These are phyloP conservation scores for Chelonus formosanus DNA, from an alignment of 2,888 invertebrate genomes.

Conservation along the genomic window DNA sequence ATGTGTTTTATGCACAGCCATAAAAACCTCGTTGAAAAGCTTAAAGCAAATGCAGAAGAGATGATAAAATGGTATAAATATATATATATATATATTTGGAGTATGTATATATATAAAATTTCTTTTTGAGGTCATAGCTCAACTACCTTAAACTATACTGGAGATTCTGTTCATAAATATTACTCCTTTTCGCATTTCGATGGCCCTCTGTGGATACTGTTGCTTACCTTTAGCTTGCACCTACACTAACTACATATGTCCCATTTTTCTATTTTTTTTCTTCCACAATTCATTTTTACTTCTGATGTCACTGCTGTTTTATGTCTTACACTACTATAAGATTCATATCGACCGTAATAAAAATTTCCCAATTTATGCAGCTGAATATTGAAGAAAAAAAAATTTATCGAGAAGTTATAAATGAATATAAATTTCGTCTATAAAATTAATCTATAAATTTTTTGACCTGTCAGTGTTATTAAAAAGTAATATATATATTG, in stretches of 20 bases:
- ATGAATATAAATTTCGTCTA: neutral
- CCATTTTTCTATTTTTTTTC: neutral
- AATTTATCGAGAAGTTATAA: neutral
- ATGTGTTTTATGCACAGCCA: neutral
- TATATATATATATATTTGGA: constrained; percentile 16
- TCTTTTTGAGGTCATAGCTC: neutral
- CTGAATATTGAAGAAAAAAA: neutral
- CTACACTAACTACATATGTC: neutral
- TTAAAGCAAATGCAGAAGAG: constrained; percentile 14
- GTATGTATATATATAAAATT: neutral
- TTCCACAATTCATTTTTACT: constrained; percentile 12
- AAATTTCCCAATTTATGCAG: neutral
- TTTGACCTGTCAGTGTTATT: too few relatives aligned
- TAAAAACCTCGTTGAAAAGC: neutral
- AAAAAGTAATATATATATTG: too few relatives aligned
- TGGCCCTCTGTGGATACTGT: constrained; percentile 10
- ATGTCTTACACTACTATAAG: constrained; percentile 17
- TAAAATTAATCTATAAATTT: too few relatives aligned
- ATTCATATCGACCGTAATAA: constrained; percentile 5
- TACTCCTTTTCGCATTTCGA: constrained; percentile 29
- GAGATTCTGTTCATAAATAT: constrained; percentile 34
- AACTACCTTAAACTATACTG: neutral
- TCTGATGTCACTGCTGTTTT: constrained; percentile 18
- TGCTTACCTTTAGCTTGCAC: constrained; percentile 9
- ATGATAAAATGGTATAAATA: constrained; percentile 28